Base-by-base conservation (phyloP, 2,797 vertebrate species). In the Choloepus didactylus region DNA sequence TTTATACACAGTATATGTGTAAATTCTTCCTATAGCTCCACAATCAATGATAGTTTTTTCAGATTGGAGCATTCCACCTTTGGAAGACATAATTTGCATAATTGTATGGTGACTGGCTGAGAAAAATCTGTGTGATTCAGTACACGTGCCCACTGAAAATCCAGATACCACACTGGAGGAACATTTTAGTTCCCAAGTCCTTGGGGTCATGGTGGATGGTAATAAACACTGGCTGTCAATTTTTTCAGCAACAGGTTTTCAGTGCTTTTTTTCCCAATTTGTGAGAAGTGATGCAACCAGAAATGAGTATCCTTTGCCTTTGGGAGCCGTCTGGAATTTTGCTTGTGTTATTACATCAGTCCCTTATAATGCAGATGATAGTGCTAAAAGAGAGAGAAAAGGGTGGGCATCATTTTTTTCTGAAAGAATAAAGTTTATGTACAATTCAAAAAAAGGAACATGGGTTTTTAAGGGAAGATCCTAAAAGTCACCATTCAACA, bases 1-100 rank as follows among this genome's bases (percentile, higher is more conserved):
- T 98, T 98, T 96, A 97, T 95, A 98, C 97, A 96, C 97, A 96
- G 97, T 97, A 96, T 96, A 84, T 96, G 95, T 96, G 90, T 93
- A 96, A 95, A 73, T 94, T 98, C 97, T 98, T 97, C 83, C 77
- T 94, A 84, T 80, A 97, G 95, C 94, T 95, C 96, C 96, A 91
- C 96, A 96, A 96, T 92, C 97, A 97, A 89, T 27, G 64, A 66
- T 85, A 97, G 93, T 97, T 96, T 97, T 96, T 75, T 97, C 95
- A 97, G 96, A 97, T 73, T 94, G 88, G 97, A 87, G 95, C 77
- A 95, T 92, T 96, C 95, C 93, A 97, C 96, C 85, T 95, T 92
- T 89, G 96, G 97, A 97, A 98, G 96, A 92, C 95, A 83, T 2
- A 96, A 97, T 94, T 97, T 97, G 86, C 85, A 95, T 97, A 97